Base-by-base conservation (phyloP, 2,113 vertebrate species). In the Ahaetulla prasina region DNA sequence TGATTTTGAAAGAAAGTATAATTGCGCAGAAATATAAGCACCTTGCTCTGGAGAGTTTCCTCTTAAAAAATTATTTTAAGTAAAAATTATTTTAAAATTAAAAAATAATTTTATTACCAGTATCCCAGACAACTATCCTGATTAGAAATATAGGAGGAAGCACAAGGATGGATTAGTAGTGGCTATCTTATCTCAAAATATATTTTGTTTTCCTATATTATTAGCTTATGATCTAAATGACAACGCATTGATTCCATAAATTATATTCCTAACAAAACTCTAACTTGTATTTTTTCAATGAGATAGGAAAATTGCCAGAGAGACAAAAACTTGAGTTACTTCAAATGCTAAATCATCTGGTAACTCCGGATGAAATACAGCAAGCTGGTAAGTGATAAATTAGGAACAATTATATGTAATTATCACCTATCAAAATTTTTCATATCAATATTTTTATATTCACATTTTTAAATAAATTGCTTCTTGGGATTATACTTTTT, bases 331-430 rank as follows among this genome's bases (percentile, higher is more conserved):
- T 93, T 86, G 49, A 52, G 27, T 55, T 93, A 95, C 4, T 93
- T 85, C 54, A 50, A 47, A 53, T 92, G 93, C 47, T 88, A 91
- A 90, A 30, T 90, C 30, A 88, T 54, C 3, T 52, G 52, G 6
- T 85, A 85, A 50, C 25, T 54, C 49, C 39, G 45, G 92, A 23
- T 84, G 91, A 53, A 92, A 84, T 68, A 12, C 27, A 93, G 47
- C 39, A 90, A 90, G 27, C 2, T 30, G 86, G 8, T 68, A 86
- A 95, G 39, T 88, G 49, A 39, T 90, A 93, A 90, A 52, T 14
- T 89, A 88, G 3, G 53, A 0, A 0, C 0, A 0, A 39, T 86
- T 20, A n/a, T n/a, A 50, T 86, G 10, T 85, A 39, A 85, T 55
- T 18, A n/a, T 30, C n/a, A 55, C 3, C 47, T 45, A 45, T 47